A percentile compares a stretch with the other conserved stretches of the same genome.
Evolutionary conservation across 2,797 vertebrate species (phyloP).

Genomic region (Tadarida brasiliensis): DNA sequence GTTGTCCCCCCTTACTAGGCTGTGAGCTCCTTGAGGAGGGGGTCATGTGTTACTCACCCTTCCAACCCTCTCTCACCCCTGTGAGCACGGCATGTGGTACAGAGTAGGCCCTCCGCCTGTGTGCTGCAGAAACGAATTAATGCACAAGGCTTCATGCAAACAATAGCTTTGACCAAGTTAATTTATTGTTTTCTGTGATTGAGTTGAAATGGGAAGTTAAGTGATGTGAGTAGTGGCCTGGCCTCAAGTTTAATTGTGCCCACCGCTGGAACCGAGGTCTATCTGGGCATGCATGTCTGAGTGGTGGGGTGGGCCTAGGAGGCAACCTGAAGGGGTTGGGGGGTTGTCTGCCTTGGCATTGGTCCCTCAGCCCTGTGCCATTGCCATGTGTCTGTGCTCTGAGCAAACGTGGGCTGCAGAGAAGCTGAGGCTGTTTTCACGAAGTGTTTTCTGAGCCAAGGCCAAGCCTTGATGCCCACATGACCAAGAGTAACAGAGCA

Average conservation of each 20-base stretch:
- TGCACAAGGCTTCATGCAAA: neutral
- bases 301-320: neutral
- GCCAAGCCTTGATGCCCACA: neutral
- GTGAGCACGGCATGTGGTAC: neutral
- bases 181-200: neutral
- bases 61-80: neutral
- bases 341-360: neutral
- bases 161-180: neutral
- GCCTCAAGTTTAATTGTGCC: neutral
- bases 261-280: neutral
- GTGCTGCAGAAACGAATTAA: neutral
- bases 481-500: neutral
- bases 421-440: neutral
- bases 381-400: neutral
- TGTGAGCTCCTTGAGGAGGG: neutral
- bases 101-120: neutral
- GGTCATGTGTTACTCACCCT: neutral
- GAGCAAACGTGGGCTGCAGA: neutral
- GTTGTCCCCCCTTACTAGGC: neutral
- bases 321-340: neutral
- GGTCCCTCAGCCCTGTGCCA: neutral
- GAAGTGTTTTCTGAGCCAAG: neutral
- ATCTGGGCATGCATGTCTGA: neutral
- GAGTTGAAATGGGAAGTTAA: neutral
- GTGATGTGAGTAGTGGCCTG: neutral